These are phyloP conservation scores for Alectura lathami DNA, from an alignment of 2,113 vertebrate species.

Conservation along the genomic window DNA sequence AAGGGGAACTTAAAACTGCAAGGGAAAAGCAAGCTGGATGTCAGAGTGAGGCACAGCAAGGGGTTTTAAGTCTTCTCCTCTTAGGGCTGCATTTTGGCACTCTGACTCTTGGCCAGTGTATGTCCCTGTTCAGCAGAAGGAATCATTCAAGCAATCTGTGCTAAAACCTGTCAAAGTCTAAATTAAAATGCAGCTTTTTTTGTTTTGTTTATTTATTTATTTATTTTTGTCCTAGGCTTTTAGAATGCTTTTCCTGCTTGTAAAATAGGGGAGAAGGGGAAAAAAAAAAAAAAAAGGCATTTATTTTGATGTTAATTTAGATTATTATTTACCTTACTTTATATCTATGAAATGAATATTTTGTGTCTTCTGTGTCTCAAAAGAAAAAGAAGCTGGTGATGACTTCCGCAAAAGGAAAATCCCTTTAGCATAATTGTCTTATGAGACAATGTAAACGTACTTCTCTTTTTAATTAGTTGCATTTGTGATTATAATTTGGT, in stretches of 20 bases:
- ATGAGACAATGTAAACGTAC: neutral
- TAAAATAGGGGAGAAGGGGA: neutral
- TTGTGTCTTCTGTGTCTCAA: neutral
- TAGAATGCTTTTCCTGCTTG: neutral
- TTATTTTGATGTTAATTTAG: neutral
- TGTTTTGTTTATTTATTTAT: neutral
- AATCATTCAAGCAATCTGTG: slow-evolving; percentile 28
- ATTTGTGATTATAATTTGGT: neutral
- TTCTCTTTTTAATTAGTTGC: neutral
- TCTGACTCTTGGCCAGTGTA: slow-evolving; percentile 49
- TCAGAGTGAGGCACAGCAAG: neutral
- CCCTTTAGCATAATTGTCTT: neutral
- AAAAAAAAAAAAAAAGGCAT: neutral
- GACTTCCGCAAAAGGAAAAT: neutral
- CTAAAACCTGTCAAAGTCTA: slow-evolving; percentile 8
- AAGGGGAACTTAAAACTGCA: neutral
- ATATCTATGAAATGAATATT: neutral
- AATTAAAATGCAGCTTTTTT: slow-evolving; percentile 7
- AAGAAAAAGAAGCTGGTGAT: neutral
- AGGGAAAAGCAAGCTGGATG: neutral
- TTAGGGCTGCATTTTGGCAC: slow-evolving; percentile 10
- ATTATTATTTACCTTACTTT: neutral
- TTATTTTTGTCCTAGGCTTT: neutral
- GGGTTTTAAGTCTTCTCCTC: neutral
- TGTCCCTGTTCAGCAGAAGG: slow-evolving; percentile 49